These are phyloP conservation scores for Pherbina coryleti DNA, from an alignment of 2,888 invertebrate species.

Conservation along the genomic window DNA sequence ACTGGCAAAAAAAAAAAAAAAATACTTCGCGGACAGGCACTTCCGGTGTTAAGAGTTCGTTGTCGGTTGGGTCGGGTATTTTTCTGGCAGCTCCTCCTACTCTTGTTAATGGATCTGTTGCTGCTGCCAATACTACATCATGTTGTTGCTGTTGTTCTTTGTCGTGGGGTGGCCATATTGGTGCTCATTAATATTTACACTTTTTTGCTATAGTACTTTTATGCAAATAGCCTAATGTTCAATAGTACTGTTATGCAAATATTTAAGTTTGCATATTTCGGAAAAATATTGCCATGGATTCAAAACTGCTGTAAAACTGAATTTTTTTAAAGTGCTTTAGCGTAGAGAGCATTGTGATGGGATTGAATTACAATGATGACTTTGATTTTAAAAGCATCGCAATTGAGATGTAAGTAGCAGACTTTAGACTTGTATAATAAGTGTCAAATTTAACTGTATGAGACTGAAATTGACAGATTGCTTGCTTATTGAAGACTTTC, in stretches of 20 bases:
- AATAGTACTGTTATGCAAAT: not conserved
- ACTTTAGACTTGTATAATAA: too few species aligned
- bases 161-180: slow-evolving; percentile 3
- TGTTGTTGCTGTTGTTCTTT: not conserved
- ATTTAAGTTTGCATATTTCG: too few species aligned
- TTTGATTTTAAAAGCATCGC: too few species aligned
- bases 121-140: not conserved
- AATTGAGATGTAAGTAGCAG: too few species aligned
- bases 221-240: not conserved
- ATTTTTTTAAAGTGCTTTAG: slow-evolving; percentile 6
- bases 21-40: slow-evolving; percentile 20
- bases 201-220: not conserved
- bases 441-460: too few species aligned
- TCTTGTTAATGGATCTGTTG: not conserved
- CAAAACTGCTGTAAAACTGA: not conserved
- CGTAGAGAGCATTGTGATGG: not conserved
- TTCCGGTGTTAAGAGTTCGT: slow-evolving; percentile 35
- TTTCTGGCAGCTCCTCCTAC: not conserved
- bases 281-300: too few species aligned
- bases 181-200: slow-evolving; percentile 17
- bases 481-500: too few species aligned
- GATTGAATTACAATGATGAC: too few species aligned
- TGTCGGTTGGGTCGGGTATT: slow-evolving; percentile 13
- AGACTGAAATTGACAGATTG: too few species aligned
- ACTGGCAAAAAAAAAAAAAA: slow-evolving; percentile 18